These are phyloP conservation scores for Meghimatium bilineatum DNA, from an alignment of 2,888 invertebrate genomes.

Conservation along the genomic window DNA sequence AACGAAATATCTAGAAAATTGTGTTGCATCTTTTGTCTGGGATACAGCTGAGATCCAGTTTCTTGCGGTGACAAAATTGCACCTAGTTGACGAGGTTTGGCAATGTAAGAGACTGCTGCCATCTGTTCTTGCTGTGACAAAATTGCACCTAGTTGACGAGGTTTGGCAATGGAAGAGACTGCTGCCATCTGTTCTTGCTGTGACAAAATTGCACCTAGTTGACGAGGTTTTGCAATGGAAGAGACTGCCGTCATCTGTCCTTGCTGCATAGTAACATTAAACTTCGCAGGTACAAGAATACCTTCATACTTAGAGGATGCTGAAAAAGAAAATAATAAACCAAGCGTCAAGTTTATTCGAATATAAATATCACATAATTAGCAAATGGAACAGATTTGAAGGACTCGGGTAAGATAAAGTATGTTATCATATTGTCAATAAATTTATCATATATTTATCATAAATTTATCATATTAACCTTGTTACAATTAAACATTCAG, in stretches of 20 bases:
- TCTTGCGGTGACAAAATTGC: not conserved
- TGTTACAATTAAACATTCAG: no score
- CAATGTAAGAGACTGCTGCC: not conserved
- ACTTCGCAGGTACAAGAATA: conserved; percentile 2
- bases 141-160: not conserved
- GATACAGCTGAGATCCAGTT: no score
- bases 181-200: not conserved
- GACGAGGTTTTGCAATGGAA: no score
- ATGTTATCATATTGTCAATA: no score
- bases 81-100: not conserved
- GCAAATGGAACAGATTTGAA: no score
- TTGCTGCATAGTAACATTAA: not conserved
- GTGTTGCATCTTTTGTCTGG: not conserved
- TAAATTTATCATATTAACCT: no score
- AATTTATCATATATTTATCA: no score
- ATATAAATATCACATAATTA: no score
- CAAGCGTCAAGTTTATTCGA: no score
- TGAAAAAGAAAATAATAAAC: not conserved
- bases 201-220: no score
- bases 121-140: not conserved
- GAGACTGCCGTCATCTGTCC: no score
- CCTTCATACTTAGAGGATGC: not conserved
- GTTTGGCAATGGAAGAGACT: not conserved
- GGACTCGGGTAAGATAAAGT: no score
- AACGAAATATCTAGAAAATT: not conserved